Evolutionary conservation across 1,140 invertebrate species (phyloP).

Genomic region (Nasonia longicornis): DNA sequence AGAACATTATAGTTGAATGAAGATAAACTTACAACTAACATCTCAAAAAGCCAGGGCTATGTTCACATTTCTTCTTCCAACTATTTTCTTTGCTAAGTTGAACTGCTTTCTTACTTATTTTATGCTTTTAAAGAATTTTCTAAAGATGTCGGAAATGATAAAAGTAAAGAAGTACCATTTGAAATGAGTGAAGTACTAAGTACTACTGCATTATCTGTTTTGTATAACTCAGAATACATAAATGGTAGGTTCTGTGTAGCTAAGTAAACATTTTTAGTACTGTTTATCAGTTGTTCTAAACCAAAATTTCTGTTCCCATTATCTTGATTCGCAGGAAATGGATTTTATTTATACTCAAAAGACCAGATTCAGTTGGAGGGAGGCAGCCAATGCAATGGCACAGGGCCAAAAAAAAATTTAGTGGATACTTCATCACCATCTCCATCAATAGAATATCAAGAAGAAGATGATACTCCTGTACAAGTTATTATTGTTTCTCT

Average conservation of each 20-base stretch:
- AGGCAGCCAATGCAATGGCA: conserved; percentile 56
- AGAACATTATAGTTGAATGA: no score
- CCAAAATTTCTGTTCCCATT: conserved; percentile 30
- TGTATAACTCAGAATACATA: conserved; percentile 79
- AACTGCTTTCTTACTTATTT: conserved; percentile 11
- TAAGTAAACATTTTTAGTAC: conserved; percentile 34
- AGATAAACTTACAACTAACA: background rate
- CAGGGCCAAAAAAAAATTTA: conserved; percentile 39
- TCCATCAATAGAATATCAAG: conserved; percentile 26
- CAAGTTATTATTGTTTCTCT: conserved; percentile 77
- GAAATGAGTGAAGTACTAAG: conserved; percentile 52
- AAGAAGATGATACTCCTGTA: conserved; percentile 67
- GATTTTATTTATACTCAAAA: conserved; percentile 75
- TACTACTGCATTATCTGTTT: conserved; percentile 75
- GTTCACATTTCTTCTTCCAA: conserved; percentile 8
- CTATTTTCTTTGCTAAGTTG: background rate
- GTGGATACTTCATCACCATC: conserved; percentile 35
- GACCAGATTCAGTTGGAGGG: conserved; percentile 59
- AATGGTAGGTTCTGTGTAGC: conserved; percentile 69
- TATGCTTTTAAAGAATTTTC: conserved; percentile 43
- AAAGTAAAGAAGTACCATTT: conserved; percentile 50
- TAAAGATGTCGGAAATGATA: conserved; percentile 33
- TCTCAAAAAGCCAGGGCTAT: conserved; percentile 29
- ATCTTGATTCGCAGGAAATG: conserved; percentile 69
- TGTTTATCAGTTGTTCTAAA: conserved; percentile 21